Percentiles rank a stretch among this genome's conserved stretches.
Conservation (phyloP, 2,888 invertebrate genomes). For the Nymphalis urticae region DNA sequence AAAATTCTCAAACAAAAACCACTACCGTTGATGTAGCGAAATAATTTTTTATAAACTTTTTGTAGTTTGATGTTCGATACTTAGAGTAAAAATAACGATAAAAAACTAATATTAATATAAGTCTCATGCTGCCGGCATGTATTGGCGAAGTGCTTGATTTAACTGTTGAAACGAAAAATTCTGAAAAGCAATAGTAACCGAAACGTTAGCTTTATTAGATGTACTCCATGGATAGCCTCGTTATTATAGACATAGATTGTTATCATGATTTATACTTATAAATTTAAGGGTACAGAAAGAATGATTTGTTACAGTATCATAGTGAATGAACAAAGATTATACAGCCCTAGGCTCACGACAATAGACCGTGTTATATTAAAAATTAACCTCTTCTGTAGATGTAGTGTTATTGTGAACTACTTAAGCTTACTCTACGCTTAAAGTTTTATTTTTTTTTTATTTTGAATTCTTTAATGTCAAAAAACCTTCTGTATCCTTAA, state of each 20-base stretch:
- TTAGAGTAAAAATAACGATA: neutral
- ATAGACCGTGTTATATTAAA: no score
- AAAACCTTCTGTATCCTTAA: no score
- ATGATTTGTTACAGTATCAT: neutral
- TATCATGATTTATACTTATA: neutral
- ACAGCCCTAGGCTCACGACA: no score
- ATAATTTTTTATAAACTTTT: neutral
- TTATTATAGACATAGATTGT: constrained; percentile 1
- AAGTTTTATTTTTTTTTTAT: no score
- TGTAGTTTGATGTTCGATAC: neutral
- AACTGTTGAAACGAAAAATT: constrained; percentile 1
- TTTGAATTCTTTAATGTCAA: no score
- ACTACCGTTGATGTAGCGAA: neutral
- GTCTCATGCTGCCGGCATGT: neutral
- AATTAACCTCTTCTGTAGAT: no score
- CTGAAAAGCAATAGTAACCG: constrained; percentile 8
- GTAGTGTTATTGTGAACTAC: no score
- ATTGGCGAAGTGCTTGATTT: neutral
- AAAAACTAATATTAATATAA: neutral
- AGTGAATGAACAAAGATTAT: no score
- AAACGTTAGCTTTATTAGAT: constrained; percentile 1
- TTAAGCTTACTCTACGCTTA: no score
- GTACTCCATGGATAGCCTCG: neutral
- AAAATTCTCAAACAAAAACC: neutral
- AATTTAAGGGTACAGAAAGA: neutral